phyloP scores from a whole-genome alignment of 2,888 invertebrate species.

The Apamea epomidion region DNA sequence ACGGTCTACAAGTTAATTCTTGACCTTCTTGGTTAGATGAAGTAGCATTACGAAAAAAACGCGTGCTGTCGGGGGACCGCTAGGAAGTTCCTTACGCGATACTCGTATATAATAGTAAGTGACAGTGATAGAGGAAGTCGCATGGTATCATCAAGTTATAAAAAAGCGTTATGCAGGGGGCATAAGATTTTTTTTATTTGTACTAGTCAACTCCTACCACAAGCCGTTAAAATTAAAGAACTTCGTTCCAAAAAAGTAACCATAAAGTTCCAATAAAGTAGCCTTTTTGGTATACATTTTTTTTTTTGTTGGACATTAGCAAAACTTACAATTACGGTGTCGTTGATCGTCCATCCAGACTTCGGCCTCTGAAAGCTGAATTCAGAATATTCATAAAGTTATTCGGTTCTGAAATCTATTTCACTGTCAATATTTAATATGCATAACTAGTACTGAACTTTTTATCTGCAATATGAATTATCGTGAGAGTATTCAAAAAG shows the following conservation, averaged over 20 bases:
- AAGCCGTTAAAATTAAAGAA: no score
- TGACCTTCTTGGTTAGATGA: background rate
- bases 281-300: background rate
- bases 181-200: no score
- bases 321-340: background rate
- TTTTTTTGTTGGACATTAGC: background rate
- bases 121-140: background rate
- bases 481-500: background rate
- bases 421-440: background rate
- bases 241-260: background rate
- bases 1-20: background rate
- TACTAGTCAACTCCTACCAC: no score
- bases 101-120: background rate
- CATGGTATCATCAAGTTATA: background rate
- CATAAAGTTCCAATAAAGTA: no score
- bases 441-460: background rate
- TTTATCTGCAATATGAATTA: background rate
- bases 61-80: no score
- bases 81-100: no score
- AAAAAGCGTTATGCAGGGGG: background rate
- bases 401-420: background rate
- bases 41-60: no score
- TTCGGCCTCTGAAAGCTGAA: background rate
- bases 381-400: background rate
- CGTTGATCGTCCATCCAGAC: background rate